Conservation (phyloP, 2,797 vertebrate species). For the Limosa lapponica region DNA sequence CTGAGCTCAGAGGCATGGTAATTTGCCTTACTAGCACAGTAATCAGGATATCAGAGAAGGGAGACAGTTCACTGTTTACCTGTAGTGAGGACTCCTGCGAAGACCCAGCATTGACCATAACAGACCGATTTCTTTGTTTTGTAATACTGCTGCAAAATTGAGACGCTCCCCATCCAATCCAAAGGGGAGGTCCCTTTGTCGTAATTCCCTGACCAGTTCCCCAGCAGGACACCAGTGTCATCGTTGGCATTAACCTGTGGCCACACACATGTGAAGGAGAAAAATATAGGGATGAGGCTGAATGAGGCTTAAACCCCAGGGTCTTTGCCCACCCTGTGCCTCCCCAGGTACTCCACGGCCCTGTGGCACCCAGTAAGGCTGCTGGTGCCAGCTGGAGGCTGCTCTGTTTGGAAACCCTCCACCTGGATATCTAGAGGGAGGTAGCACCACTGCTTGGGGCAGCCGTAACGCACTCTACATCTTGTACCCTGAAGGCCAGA, state of each 20-base stretch:
- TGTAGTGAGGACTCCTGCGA: slow-evolving; percentile 76
- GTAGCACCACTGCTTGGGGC: background rate
- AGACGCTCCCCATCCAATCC: slow-evolving; percentile 67
- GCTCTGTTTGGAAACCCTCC: background rate
- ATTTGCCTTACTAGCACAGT: background rate
- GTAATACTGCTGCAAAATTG: slow-evolving; percentile 69
- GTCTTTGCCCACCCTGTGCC: background rate
- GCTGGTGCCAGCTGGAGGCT: background rate
- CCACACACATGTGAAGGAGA: background rate
- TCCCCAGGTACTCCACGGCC: background rate
- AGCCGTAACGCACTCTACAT: background rate
- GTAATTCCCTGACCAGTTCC: slow-evolving; percentile 76
- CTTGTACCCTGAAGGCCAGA: background rate
- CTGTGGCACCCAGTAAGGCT: background rate
- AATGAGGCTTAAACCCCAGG: background rate
- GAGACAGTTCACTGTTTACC: background rate
- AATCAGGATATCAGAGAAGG: background rate
- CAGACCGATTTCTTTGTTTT: background rate
- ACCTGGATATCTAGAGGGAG: background rate
- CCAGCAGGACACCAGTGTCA: slow-evolving; percentile 54
- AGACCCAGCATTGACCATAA: slow-evolving; percentile 79
- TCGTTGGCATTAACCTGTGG: slow-evolving; percentile 69
- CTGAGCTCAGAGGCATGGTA: background rate
- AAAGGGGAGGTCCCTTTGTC: background rate
- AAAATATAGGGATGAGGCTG: background rate